A percentile compares a stretch with the other conserved stretches of the same genome.
phyloP scores from a whole-genome alignment of 2,888 invertebrate species.

The Lepas anatifera region DNA sequence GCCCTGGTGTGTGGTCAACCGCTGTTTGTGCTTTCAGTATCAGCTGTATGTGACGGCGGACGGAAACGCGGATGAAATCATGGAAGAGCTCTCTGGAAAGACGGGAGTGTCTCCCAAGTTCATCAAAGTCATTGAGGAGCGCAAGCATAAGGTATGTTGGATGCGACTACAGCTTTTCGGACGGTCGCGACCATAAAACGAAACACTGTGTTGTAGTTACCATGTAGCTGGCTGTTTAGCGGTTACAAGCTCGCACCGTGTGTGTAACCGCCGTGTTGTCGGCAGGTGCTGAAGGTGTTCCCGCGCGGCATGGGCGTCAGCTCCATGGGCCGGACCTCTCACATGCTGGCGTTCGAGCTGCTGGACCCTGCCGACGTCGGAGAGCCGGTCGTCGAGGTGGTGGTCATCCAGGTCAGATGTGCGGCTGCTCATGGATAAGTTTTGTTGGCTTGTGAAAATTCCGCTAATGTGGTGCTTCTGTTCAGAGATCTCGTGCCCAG shows the following conservation, averaged over 20 bases:
- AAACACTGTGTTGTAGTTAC: too few species aligned
- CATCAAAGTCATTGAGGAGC: not conserved
- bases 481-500: too few species aligned
- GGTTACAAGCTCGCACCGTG: too few species aligned
- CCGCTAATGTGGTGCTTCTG: too few species aligned
- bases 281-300: constrained; percentile 27
- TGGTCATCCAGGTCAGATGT: constrained; percentile 4
- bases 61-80: not conserved
- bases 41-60: not conserved
- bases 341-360: not conserved
- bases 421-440: too few species aligned
- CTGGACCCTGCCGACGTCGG: constrained; percentile 25
- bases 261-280: too few species aligned
- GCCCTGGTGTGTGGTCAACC: too few species aligned
- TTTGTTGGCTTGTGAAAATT: too few species aligned
- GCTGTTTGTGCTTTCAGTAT: too few species aligned
- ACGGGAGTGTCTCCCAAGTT: not conserved
- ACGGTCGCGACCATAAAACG: too few species aligned
- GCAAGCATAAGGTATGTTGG: not conserved
- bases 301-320: constrained; percentile 27
- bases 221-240: too few species aligned
- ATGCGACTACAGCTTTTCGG: too few species aligned
- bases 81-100: not conserved
- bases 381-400: constrained; percentile 31
- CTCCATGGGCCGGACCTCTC: not conserved